Conservation (phyloP, 1,140 invertebrate species). For the Caenorhabditis latens region DNA sequence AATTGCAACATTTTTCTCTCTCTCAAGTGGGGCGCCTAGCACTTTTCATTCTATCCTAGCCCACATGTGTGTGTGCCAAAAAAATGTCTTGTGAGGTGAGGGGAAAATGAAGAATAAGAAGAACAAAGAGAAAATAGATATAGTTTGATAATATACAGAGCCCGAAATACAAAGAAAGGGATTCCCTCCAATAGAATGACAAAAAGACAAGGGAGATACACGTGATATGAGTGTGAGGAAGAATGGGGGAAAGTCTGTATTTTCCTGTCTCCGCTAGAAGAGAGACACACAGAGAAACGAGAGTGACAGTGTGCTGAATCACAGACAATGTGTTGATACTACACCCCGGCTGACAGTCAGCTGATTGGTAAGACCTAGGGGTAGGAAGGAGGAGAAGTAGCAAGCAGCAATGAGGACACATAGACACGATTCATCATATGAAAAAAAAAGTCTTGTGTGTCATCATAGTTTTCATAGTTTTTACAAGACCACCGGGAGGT, state of each 20-base stretch:
- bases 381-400: background rate
- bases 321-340: constrained; percentile 43
- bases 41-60: background rate
- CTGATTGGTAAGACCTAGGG: constrained; percentile 46
- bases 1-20: constrained; percentile 30
- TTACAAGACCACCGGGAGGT: background rate
- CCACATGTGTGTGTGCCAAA: background rate
- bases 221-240: constrained; percentile 6
- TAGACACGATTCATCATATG: constrained; percentile 31
- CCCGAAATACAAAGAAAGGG: background rate
- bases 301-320: constrained; percentile 46
- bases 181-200: background rate
- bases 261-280: background rate
- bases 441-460: background rate
- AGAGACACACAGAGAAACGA: background rate
- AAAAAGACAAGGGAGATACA: background rate
- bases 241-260: background rate
- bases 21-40: constrained; percentile 27
- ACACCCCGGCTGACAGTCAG: constrained; percentile 50
- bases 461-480: constrained; percentile 23
- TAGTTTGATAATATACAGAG: background rate
- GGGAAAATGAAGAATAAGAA: background rate
- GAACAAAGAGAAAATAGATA: background rate
- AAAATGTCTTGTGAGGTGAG: background rate
- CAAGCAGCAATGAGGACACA: constrained; percentile 4